phyloP scores from a whole-genome alignment of 2,113 vertebrate genomes.

The Leptosomus discolor region DNA sequence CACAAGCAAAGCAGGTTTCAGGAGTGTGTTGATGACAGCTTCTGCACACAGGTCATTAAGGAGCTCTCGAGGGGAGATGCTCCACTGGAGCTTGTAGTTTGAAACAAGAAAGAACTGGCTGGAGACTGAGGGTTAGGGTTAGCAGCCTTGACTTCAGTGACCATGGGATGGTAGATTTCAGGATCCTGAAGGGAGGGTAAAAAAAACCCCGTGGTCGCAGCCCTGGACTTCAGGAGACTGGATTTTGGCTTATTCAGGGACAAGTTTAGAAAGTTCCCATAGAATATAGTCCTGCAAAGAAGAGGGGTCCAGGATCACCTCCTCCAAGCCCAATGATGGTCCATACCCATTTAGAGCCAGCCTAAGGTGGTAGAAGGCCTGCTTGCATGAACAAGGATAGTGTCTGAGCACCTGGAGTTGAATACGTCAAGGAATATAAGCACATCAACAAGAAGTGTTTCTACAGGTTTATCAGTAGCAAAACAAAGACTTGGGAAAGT shows the following conservation, averaged over 20 bases:
- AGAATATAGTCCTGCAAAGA: not conserved
- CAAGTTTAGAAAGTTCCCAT: not conserved
- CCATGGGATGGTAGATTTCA: not conserved
- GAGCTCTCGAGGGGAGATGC: not conserved
- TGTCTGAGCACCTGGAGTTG: not conserved
- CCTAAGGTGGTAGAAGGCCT: not conserved
- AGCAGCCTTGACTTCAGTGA: not conserved
- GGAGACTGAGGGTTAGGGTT: not conserved
- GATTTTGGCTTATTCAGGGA: not conserved
- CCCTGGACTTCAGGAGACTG: not conserved
- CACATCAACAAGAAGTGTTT: not conserved
- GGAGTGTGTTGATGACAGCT: not conserved
- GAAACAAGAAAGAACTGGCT: not conserved
- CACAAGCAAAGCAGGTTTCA: not conserved
- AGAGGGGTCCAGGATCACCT: not conserved
- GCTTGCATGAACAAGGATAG: not conserved
- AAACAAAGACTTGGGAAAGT: not conserved
- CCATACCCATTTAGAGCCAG: not conserved
- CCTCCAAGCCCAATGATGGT: not conserved
- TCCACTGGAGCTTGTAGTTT: not conserved
- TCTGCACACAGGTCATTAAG: not conserved
- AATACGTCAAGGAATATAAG: not conserved
- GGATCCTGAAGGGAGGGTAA: not conserved
- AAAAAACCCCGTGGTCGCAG: rapidly evolving
- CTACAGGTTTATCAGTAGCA: not conserved